Evolutionary conservation across 2,113 vertebrate species (phyloP).

Genomic region (Lamprotornis superbus): DNA sequence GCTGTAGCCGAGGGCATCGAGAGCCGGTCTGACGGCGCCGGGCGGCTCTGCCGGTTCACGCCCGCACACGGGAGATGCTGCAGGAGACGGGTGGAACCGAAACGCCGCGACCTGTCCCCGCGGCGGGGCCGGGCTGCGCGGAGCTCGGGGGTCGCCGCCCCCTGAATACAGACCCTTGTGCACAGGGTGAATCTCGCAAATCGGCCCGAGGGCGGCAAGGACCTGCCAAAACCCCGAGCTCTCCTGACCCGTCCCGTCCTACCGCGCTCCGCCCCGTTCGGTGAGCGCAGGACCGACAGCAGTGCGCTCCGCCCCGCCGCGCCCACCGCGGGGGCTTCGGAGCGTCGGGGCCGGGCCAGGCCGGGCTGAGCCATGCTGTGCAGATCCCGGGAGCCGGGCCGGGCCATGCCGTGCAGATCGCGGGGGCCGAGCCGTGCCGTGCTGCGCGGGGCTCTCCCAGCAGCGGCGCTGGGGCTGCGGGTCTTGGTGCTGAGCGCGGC

Average conservation of each 20-base stretch:
- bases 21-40: background rate
- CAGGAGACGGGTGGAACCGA: background rate
- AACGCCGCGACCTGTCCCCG: background rate
- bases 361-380: background rate
- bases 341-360: background rate
- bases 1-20: background rate
- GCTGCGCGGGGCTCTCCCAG: background rate
- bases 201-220: accelerated
- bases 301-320: background rate
- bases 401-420: background rate
- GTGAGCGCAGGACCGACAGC: background rate
- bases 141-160: background rate
- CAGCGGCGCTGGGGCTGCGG: background rate
- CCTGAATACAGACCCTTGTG: background rate
- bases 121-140: background rate
- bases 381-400: background rate
- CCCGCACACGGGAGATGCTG: slow-evolving; percentile 66
- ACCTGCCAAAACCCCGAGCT: accelerated
- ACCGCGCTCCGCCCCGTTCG: background rate
- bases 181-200: background rate
- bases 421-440: background rate
- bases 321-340: background rate
- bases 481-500: background rate
- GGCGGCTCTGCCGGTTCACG: slow-evolving; percentile 31
- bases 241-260: accelerated